A percentile compares a stretch with the other conserved stretches of the same genome.
These are phyloP conservation scores for Salvator merianae DNA, from an alignment of 2,113 vertebrate species.

Conservation along the genomic window DNA sequence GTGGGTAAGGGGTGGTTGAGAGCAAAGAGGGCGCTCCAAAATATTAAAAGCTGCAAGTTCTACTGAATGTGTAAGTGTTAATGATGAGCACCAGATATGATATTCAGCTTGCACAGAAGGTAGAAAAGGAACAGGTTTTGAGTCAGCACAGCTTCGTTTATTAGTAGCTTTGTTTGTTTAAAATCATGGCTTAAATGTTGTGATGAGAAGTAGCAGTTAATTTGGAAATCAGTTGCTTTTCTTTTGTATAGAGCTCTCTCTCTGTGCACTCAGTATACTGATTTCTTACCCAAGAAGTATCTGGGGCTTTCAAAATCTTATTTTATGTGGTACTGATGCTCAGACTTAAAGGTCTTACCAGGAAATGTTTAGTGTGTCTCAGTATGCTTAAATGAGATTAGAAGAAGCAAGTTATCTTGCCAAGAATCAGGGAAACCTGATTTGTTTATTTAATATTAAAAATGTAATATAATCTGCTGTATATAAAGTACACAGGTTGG, in stretches of 20 bases:
- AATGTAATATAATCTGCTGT: too few species aligned
- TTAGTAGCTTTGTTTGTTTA: not conserved
- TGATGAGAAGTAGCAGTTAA: not conserved
- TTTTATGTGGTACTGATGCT: not conserved
- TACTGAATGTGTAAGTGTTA: not conserved
- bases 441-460: not conserved
- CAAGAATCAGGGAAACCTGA: not conserved
- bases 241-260: not conserved
- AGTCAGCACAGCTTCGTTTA: not conserved
- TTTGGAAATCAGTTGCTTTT: not conserved
- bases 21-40: conserved; percentile 13
- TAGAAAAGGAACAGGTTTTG: not conserved
- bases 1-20: not conserved
- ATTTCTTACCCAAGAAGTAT: not conserved
- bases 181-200: not conserved
- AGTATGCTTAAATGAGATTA: not conserved
- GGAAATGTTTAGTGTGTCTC: not conserved
- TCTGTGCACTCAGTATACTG: not conserved
- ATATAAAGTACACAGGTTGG: too few species aligned
- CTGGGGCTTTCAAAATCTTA: not conserved
- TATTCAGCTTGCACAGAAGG: not conserved
- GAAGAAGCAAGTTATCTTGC: not conserved
- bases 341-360: not conserved
- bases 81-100: not conserved
- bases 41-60: conserved; percentile 9